Evolutionary conservation across 2,797 vertebrate species (phyloP), one percentile per base, ranked within the genome.

Genomic region (Danio jaintianensis): DNA sequence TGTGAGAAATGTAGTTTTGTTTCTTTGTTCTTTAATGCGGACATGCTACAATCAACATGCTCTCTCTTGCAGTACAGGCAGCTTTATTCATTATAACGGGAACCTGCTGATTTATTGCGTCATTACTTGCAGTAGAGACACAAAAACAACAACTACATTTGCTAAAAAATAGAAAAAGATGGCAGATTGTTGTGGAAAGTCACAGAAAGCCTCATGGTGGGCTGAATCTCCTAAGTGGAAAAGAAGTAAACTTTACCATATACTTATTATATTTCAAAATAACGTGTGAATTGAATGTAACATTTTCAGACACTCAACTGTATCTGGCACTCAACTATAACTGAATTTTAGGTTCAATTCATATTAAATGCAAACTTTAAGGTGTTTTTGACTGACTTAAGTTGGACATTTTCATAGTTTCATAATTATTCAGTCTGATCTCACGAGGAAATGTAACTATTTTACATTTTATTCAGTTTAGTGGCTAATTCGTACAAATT

Each of bases 51-150:
- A 52, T 38, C 67, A 52, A 38, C 61, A 69, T 38, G 29, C 29
- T 52, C 67, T 69, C 29, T 69, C 52, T 38, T n/a, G 15, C 6
- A 29, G 4, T 42, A 3, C 5, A 55, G 15, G 22, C n/a, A 55
- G 13, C 40, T 75, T 43, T 43, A 20, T 43, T 64, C 38, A 76
- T 64, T 8, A 55, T 64, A 52, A 55, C 4, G 20, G 48, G 18
- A 64, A 52, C 18, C 62, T 75, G 74, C 73, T 68, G 66, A 69
- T 69, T 69, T 69, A 48, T 69, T 52, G 47, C 15, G 0, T 68
- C 47, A 52, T 52, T 38, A 69, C 15, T 36, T 68, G 47, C 47
- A 50, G 20, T 8, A 3, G 20, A 50, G 45, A n/a, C 45, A 48
- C 45, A 68, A 36, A 50, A 68, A 8, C 50, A 66, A 50, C 5